phyloP scores from a whole-genome alignment of 2,113 vertebrate genomes.

The Todiramphus chloris region DNA sequence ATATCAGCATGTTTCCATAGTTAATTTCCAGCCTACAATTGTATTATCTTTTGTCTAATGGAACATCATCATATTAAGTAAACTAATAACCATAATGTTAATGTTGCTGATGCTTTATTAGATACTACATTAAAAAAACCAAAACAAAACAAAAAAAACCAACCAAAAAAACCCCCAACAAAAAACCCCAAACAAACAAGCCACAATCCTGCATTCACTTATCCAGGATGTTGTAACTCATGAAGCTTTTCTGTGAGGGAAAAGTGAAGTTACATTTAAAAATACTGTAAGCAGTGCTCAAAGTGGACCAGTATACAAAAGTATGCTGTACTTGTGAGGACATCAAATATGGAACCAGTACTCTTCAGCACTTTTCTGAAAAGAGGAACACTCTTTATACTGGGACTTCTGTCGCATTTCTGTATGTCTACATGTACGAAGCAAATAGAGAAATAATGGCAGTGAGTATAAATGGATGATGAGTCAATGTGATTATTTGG shows the following conservation, averaged over 20 bases:
- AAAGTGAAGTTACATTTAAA: not conserved
- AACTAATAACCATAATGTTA: conserved; percentile 63
- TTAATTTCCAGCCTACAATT: conserved; percentile 66
- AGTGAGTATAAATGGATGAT: not conserved
- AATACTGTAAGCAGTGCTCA: not conserved
- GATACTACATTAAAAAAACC: conserved; percentile 6
- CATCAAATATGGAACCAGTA: not conserved
- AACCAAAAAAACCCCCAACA: not conserved
- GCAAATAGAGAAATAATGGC: not conserved
- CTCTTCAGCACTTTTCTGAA: not conserved
- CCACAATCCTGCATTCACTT: not conserved
- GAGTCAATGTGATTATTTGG: not conserved
- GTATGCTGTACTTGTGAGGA: not conserved
- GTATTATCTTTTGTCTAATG: conserved; percentile 61
- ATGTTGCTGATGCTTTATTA: conserved; percentile 63
- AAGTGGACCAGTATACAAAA: not conserved
- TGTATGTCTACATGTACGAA: not conserved
- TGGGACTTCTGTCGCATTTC: not conserved
- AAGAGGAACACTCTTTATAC: not conserved
- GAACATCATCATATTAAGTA: conserved; percentile 60
- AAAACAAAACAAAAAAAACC: not conserved
- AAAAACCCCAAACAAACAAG: not conserved
- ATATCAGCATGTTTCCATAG: conserved; percentile 61
- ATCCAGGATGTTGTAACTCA: not conserved
- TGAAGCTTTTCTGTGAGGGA: not conserved